phyloP scores from a whole-genome alignment of 2,888 invertebrate species.

The Dioctria rufipes region DNA sequence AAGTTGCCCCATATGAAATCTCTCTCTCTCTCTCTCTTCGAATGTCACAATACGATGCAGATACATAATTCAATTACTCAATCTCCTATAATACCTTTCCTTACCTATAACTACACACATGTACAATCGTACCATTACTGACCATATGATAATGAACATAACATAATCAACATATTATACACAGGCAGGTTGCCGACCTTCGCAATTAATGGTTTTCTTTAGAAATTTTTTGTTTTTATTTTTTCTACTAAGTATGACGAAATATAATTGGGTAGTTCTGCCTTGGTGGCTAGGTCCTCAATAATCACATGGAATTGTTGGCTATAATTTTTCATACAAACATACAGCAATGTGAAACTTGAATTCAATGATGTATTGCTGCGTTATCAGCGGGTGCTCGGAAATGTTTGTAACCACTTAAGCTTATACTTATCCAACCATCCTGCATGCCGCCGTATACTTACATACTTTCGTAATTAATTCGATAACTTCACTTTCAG shows the following conservation, averaged over 20 bases:
- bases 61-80: constrained; percentile 42
- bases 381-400: too few relatives aligned
- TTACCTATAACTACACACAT: constrained; percentile 18
- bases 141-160: constrained; percentile 29
- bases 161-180: background rate
- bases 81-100: constrained; percentile 20
- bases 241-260: background rate
- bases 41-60: background rate
- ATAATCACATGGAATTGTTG: background rate
- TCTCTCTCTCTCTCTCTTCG: background rate
- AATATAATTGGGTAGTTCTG: constrained; percentile 7
- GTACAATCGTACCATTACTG: background rate
- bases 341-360: too few relatives aligned
- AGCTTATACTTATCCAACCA: too few relatives aligned
- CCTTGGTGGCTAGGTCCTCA: background rate
- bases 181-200: constrained; percentile 4
- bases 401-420: too few relatives aligned
- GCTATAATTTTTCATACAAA: too few relatives aligned
- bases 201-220: constrained; percentile 18
- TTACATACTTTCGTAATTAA: constrained; percentile 28
- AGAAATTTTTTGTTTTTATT: background rate
- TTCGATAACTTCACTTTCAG: constrained; percentile 43
- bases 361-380: too few relatives aligned
- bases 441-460: background rate
- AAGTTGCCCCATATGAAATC: too few relatives aligned